Conservation (phyloP, 1,140 invertebrate species). For the Delia radicum region DNA sequence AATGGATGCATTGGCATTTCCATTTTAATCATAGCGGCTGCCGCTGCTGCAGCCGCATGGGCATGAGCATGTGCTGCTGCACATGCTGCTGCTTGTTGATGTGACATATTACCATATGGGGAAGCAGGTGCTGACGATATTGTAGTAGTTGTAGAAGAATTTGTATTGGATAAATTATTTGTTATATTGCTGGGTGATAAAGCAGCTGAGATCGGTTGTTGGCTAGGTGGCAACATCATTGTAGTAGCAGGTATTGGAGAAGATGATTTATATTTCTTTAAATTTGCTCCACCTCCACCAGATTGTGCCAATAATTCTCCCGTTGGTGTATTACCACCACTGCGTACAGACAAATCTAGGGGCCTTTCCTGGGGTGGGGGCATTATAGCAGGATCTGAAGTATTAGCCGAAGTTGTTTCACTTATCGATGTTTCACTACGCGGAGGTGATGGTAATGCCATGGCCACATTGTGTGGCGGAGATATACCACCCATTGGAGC, state of each 20-base stretch:
- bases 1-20: slow-evolving; percentile 53
- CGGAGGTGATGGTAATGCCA: slow-evolving; percentile 49
- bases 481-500: slow-evolving; percentile 26
- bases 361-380: slow-evolving; percentile 76
- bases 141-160: slow-evolving; percentile 32
- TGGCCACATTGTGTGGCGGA: slow-evolving; percentile 37
- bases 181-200: slow-evolving; percentile 35
- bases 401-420: slow-evolving; percentile 35
- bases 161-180: not conserved
- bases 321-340: slow-evolving; percentile 33
- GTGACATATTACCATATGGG: not conserved
- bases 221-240: slow-evolving; percentile 59
- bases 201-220: slow-evolving; percentile 27
- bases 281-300: slow-evolving; percentile 25
- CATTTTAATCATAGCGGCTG: slow-evolving; percentile 53
- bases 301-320: slow-evolving; percentile 3
- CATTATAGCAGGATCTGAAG: slow-evolving; percentile 41
- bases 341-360: slow-evolving; percentile 74
- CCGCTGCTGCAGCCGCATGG: slow-evolving; percentile 45
- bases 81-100: slow-evolving; percentile 11
- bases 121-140: slow-evolving; percentile 32
- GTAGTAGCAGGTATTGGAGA: slow-evolving; percentile 56
- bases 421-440: slow-evolving; percentile 48
- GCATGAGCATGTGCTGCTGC: slow-evolving; percentile 28
- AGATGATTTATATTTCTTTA: slow-evolving; percentile 42